Percentiles rank a stretch among this genome's conserved stretches.
These are phyloP conservation scores for Ailurus styani DNA, from an alignment of 2,113 vertebrate species.

Conservation along the genomic window DNA sequence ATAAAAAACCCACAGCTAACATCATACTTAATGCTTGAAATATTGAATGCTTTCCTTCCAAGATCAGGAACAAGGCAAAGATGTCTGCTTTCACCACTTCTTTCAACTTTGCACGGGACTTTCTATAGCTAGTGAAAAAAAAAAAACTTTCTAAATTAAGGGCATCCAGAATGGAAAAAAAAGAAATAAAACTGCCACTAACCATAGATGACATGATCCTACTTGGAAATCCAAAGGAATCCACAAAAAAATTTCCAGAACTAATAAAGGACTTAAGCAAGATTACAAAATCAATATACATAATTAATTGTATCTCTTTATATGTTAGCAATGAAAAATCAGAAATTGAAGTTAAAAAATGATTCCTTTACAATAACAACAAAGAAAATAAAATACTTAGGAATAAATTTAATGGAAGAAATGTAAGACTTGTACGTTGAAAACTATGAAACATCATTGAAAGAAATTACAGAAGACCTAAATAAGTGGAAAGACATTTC, in stretches of 20 bases:
- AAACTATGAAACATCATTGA: background rate
- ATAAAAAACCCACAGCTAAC: background rate
- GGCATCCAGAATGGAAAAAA: background rate
- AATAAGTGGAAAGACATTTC: background rate
- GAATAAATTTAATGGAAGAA: slow-evolving; percentile 24
- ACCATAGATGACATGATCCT: background rate
- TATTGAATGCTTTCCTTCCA: background rate
- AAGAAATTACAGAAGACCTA: background rate
- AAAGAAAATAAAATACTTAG: slow-evolving; percentile 2
- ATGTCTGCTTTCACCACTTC: background rate
- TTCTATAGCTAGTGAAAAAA: background rate
- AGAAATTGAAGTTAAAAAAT: slow-evolving; percentile 34
- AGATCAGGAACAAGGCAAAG: background rate
- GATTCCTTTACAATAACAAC: background rate
- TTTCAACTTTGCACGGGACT: background rate
- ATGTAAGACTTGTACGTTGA: background rate
- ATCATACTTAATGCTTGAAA: background rate
- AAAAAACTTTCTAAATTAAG: background rate
- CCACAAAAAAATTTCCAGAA: slow-evolving; percentile 3
- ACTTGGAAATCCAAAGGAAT: background rate
- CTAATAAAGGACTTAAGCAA: background rate
- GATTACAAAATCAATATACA: background rate
- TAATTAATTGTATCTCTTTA: slow-evolving; percentile 4
- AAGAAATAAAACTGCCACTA: background rate
- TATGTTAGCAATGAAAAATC: background rate